Percentiles rank a stretch among this genome's conserved stretches.
Conservation (phyloP, 2,888 invertebrate genomes). For the Rotaria macrura region DNA sequence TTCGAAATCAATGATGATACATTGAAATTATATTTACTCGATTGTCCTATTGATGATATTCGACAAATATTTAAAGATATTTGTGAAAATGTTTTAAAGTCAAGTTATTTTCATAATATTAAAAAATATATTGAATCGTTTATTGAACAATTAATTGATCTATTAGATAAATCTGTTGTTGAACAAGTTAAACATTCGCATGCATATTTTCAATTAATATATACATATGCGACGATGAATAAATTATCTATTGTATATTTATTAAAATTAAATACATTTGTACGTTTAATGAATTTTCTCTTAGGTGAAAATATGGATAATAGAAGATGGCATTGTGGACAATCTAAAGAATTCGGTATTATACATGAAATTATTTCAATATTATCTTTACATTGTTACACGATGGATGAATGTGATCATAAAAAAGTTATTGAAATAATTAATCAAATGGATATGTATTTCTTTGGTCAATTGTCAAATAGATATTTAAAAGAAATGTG, state of each 20-base stretch:
- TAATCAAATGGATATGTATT: background rate
- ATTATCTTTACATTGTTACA: conserved; percentile 50
- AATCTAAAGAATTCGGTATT: conserved; percentile 51
- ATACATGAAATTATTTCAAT: conserved; percentile 50
- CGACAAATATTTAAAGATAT: conserved; percentile 46
- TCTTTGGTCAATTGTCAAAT: background rate
- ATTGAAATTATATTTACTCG: conserved; percentile 49
- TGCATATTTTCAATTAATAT: conserved; percentile 45
- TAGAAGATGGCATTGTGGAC: conserved; percentile 51
- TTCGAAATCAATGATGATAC: conserved; percentile 44
- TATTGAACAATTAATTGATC: conserved; percentile 43
- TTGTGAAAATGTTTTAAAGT: conserved; percentile 41
- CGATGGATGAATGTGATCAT: conserved; percentile 39
- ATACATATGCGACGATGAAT: background rate
- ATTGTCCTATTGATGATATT: conserved; percentile 49
- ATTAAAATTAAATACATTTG: conserved; percentile 18
- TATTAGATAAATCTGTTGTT: conserved; percentile 50
- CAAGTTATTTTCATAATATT: background rate
- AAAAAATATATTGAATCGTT: conserved; percentile 35
- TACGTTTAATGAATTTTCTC: background rate
- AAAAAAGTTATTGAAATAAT: background rate
- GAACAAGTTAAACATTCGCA: conserved; percentile 50
- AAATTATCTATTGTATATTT: conserved; percentile 22
- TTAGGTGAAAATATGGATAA: conserved; percentile 36
- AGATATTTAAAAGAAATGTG: conserved; percentile 20